phyloP scores from a whole-genome alignment of 2,113 vertebrate genomes.

The Lepus timidus region DNA sequence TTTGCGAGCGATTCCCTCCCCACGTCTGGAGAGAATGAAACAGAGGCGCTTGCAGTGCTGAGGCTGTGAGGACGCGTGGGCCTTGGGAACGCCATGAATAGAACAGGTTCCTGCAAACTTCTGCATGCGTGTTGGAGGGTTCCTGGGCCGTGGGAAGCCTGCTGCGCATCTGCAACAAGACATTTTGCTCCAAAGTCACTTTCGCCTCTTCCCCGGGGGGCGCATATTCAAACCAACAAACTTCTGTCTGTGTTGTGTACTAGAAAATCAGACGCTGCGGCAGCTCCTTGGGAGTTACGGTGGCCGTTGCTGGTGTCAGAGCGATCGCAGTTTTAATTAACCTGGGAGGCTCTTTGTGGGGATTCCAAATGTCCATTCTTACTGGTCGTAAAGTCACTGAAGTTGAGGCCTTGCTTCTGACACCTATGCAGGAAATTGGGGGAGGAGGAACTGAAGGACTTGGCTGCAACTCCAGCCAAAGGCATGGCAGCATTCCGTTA shows the following conservation, averaged over 20 bases:
- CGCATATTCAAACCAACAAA: conserved; percentile 66
- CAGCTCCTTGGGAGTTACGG: neutral
- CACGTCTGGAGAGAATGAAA: conserved; percentile 60
- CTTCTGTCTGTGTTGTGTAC: conserved; percentile 54
- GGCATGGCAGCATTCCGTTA: neutral
- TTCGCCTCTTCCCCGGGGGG: conserved; percentile 73
- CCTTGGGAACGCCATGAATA: no score
- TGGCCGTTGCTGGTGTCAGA: neutral
- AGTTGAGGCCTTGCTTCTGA: neutral
- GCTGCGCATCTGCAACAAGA: neutral
- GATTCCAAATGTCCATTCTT: neutral
- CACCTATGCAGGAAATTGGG: neutral
- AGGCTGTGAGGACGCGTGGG: neutral
- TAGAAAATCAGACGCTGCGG: conserved; percentile 10
- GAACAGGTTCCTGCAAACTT: neutral
- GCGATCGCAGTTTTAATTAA: conserved; percentile 11
- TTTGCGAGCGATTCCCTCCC: conserved; percentile 61
- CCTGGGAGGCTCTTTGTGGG: neutral
- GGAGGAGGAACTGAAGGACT: neutral
- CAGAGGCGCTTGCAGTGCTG: accelerated
- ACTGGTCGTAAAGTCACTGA: neutral
- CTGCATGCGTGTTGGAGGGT: neutral
- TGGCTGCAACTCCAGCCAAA: conserved; percentile 25
- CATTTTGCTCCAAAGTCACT: conserved; percentile 38
- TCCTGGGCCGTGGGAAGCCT: neutral